Base-by-base conservation (phyloP, 1,140 invertebrate genomes). In the Magallana angulata region DNA sequence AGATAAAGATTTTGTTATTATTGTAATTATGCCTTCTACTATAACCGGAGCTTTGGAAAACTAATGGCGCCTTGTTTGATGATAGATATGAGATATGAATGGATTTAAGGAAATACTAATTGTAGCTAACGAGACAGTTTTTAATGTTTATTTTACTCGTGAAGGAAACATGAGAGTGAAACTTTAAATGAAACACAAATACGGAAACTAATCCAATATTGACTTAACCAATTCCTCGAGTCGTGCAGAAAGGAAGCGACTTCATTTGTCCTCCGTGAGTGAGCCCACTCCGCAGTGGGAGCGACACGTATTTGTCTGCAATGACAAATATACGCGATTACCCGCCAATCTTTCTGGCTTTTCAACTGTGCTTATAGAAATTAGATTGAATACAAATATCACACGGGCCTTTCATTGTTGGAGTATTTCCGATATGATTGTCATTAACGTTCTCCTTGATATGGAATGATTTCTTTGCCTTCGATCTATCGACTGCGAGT, bases 371-470 rank as follows among this genome's bases (percentile, higher is more conserved):
- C 68, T 71, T 71, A 71, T 71, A 71, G 68, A 71, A 71, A 30
- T 71, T 71, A 71, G 48, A 71, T 71, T 71, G 24, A 71, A 71
- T 71, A 30, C 24, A 71, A 71, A 71, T 71, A 71, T 71, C 68
- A 71, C 68, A 11, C 24, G 24, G 7, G 68, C 30, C 68, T 71
- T 71, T 71, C 68, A 71, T 71, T 71, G 68, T 71, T 71, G 68
- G 68, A 8, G 68, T 30, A 30, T 71, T 30, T 71, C 68, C 18
- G 68, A 71, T 71, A 71, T 71, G 68, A 71, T 71, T 71, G 68
- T 71, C 24, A 71, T 71, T 71, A 36, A 71, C 30, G 30, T 71
- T 71, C 68, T 71, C 36, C 68, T 71, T 71, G 68, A 36, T 71
- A 71, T 30, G 68, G 68, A 71, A 9, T 30, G 68, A 71, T 71